These are phyloP conservation scores for Cherax quadricarinatus DNA, from an alignment of 1,140 invertebrate species.

Conservation along the genomic window DNA sequence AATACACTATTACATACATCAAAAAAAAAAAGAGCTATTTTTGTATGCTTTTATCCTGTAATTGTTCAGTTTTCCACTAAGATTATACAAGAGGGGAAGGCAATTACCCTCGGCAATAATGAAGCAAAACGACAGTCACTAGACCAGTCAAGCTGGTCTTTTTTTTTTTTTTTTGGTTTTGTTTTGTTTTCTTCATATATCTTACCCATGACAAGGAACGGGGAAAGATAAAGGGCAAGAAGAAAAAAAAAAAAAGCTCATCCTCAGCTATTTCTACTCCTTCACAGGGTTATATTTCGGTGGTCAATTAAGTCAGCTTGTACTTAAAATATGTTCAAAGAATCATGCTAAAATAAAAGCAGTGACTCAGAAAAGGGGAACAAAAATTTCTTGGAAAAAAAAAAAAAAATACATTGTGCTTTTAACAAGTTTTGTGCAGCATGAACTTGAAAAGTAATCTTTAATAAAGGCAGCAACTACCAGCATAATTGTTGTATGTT, in stretches of 20 bases:
- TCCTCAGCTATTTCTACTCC: constrained; percentile 52
- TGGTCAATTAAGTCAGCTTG: constrained; percentile 46
- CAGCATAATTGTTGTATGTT: not conserved
- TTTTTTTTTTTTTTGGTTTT: not conserved
- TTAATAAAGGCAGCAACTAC: not conserved
- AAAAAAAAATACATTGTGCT: constrained; percentile 2
- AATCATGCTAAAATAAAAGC: not conserved
- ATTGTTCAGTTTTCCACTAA: constrained; percentile 25
- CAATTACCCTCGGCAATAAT: constrained; percentile 13
- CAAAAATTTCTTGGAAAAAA: not conserved
- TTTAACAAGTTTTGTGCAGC: constrained; percentile 36
- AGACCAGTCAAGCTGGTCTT: not conserved
- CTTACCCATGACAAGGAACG: not conserved
- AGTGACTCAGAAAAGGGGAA: not conserved
- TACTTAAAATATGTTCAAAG: not conserved
- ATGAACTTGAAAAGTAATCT: not conserved
- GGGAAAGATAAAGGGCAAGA: not conserved
- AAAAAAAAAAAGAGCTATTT: constrained; percentile 64
- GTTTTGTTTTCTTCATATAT: not conserved
- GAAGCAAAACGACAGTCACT: constrained; percentile 5
- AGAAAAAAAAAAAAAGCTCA: not conserved
- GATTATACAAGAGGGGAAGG: constrained; percentile 19
- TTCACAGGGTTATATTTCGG: constrained; percentile 57
- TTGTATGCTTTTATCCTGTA: constrained; percentile 27
- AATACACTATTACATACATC: constrained; percentile 68